Base-by-base conservation (phyloP, 2,113 vertebrate genomes). In the Dendropsophus ebraccatus region DNA sequence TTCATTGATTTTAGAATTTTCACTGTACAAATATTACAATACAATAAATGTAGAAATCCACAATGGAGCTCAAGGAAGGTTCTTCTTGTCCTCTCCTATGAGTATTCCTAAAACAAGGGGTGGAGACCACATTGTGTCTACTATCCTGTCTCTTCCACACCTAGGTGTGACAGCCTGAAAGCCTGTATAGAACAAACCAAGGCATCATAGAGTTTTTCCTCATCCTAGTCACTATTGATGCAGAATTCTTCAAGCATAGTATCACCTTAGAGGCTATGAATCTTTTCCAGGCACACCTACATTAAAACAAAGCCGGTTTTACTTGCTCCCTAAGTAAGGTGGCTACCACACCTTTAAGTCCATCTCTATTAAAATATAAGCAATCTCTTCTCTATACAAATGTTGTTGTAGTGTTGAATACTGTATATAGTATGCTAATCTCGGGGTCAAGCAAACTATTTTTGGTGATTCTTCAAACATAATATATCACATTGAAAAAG, bases 261-360 rank as follows among this genome's bases (percentile, higher is more conserved):
- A 78, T 77, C 28, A 78, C 21, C 47, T 74, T 74, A 50, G 52
- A 30, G 50, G 37, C 58, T 77, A 47, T 78, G 58, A 78, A 78
- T 69, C 73, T 41, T 21, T 52, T 62, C 5, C 45, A 76, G 73
- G 37, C 83, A 69, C 83, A 85, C 83, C 83, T 56, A 85, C 16
- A 45, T 62, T 60, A 41, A 65, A 49, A 47, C 28, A 85, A 85
- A 85, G 74, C 83, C 21, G 41, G 83, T 85, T 85, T 67, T 35
- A 67, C 83, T 67, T 0, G 83, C 74, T 78, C 41, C 50, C 30
- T 49, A 32, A 54, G 41, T 37, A 62, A 30, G 41, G 72, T 8
- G 16, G 30, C 17, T 32, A 47, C 83, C 83, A 85, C 83, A 78
- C 74, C 73, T 85, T 37, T 35, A 85, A 37, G 69, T 74, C 70